Evolutionary conservation across 2,113 vertebrate species (phyloP), one percentile per base, ranked within the genome.

Genomic region (Stigmatopora nigra): DNA sequence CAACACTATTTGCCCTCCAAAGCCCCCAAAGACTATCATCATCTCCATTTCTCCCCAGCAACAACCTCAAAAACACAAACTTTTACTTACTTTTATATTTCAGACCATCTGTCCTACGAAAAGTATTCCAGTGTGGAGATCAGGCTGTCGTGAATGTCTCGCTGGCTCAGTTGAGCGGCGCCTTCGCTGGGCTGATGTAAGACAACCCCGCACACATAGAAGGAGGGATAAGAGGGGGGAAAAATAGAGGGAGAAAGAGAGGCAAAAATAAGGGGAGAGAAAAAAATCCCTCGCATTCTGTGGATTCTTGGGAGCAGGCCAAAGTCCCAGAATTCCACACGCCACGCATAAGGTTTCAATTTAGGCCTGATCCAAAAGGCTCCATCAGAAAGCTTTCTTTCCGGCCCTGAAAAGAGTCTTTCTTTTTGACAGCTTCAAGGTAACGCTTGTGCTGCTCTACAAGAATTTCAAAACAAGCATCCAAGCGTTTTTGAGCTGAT

Each of bases 291-390:
- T 89, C 76, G 75, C 94, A 95, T 97, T 94, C 93, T 96, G 92
- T 78, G 67, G 92, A 95, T 97, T 95, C 92, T 91, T 97, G 95
- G 94, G 88, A 85, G 57, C 19, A 17, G 14, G 91, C 94, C 94
- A 95, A 91, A 93, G 84, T 93, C 93, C 94, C 94, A 94, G 93
- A 95, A 93, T 94, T 94, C 94, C 92, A 87, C 90, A 87, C 91
- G 86, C 89, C 82, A 85, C 91, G 93, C 94, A 97, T 94, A 93
- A 92, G 93, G 94, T 96, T 96, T 94, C 93, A 95, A 97, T 97
- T 97, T 94, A 90, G 86, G 85, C 85, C 60, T 51, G 84, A 75
- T 84, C 79, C 84, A 86, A 41, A 38, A 80, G 78, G 86, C 88
- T 92, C 90, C 91, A 92, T 92, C 93, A 82, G 67, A 87, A 88